A percentile compares a stretch with the other conserved stretches of the same genome.
Conservation (phyloP, 2,797 vertebrate species). For the Stomatorhinus walkeri region DNA sequence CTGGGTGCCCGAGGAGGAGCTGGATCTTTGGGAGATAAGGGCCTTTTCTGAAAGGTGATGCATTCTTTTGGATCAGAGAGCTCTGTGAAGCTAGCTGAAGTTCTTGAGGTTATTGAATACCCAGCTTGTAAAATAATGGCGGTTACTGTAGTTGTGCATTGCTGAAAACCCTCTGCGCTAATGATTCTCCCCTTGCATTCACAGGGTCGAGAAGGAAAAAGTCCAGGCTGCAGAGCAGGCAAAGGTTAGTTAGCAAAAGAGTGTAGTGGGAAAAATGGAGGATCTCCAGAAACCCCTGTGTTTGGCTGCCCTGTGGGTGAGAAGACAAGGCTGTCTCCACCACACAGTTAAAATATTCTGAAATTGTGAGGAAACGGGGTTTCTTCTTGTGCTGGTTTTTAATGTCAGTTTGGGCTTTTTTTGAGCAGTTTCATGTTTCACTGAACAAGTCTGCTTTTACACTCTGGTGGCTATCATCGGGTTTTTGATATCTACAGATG, state of each 20-base stretch:
- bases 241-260: conserved; percentile 77
- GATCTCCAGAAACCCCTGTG: conserved; percentile 33
- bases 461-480: not conserved
- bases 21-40: conserved; percentile 96
- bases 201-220: conserved; percentile 95
- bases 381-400: not conserved
- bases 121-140: not conserved
- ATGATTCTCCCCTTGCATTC: conserved; percentile 15
- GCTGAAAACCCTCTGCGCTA: not conserved
- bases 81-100: not conserved
- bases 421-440: not conserved
- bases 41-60: conserved; percentile 93
- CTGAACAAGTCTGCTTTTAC: not conserved
- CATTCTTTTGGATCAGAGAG: not conserved
- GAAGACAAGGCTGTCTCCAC: conserved; percentile 35
- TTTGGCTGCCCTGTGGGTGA: conserved; percentile 57
- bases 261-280: conserved; percentile 55
- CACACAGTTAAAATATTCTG: not conserved
- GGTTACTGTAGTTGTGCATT: not conserved
- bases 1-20: conserved; percentile 93
- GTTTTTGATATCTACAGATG: not conserved
- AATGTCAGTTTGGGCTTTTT: not conserved
- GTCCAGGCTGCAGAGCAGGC: conserved; percentile 89
- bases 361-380: not conserved
- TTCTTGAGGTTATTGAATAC: no score